Evolutionary conservation across 35 echinoderm and acorn worm genomes (phyloP).

Genomic region (Amphiura filiformis): DNA sequence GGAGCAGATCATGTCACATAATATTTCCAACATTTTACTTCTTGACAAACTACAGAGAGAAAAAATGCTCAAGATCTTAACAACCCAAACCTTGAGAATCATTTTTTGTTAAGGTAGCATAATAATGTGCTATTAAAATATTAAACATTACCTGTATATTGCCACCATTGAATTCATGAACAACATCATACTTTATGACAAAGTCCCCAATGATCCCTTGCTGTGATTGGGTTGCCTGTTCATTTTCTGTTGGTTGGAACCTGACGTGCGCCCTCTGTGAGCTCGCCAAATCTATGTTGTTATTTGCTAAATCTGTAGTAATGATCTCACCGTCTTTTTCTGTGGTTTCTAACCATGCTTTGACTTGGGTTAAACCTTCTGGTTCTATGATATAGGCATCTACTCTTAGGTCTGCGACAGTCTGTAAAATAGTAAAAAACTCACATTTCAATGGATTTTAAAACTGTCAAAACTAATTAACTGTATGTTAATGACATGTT

Average conservation of each 20-base stretch:
- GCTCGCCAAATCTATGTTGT: not conserved
- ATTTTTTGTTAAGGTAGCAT: too few relatives aligned
- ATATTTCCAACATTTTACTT: too few relatives aligned
- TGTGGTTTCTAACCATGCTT: not conserved
- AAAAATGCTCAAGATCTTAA: too few relatives aligned
- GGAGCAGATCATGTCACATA: too few relatives aligned
- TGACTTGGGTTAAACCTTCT: not conserved
- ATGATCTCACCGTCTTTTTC: not conserved
- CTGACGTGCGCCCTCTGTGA: not conserved
- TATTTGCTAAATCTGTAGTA: not conserved
- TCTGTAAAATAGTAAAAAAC: not conserved
- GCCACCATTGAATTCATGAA: conserved; percentile 26
- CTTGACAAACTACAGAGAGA: too few relatives aligned
- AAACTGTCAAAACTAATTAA: too few relatives aligned
- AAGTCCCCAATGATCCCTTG: conserved; percentile 32
- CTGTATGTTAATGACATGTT: too few relatives aligned
- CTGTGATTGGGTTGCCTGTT: conserved; percentile 2
- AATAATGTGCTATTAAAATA: not conserved
- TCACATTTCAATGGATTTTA: too few relatives aligned
- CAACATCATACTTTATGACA: conserved; percentile 40
- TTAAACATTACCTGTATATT: conserved; percentile 30
- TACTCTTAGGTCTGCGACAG: conserved; percentile 1
- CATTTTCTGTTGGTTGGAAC: not conserved
- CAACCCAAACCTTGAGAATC: too few relatives aligned
- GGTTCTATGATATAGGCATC: conserved; percentile 22